Evolutionary conservation across 1,140 invertebrate species (phyloP).

Genomic region (Apis cerana): DNA sequence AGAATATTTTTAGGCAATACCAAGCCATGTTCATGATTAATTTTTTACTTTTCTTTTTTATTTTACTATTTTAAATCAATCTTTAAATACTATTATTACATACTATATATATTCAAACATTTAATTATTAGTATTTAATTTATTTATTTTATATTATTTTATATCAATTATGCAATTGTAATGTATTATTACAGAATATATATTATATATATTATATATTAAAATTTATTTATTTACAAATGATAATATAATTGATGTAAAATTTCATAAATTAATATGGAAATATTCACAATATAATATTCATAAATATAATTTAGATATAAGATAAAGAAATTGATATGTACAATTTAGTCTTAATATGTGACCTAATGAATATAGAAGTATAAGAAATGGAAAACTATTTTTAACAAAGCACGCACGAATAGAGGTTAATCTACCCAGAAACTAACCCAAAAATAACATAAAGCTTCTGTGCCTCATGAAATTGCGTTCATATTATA

Average conservation of each 20-base stretch:
- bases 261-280: not conserved
- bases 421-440: slow-evolving; percentile 78
- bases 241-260: not conserved
- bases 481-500: slow-evolving; percentile 40
- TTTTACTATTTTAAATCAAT: not conserved
- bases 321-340: slow-evolving; percentile 6
- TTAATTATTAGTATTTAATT: not conserved
- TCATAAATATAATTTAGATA: not conserved
- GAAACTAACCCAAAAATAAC: slow-evolving; percentile 76
- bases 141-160: not conserved
- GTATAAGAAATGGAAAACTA: slow-evolving; percentile 73
- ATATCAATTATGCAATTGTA: not conserved
- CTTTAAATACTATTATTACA: slow-evolving; percentile 11
- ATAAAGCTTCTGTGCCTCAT: slow-evolving; percentile 63
- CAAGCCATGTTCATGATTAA: slow-evolving; percentile 72
- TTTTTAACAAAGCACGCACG: slow-evolving; percentile 76
- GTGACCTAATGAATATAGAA: slow-evolving; percentile 61
- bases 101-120: not conserved
- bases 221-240: not conserved
- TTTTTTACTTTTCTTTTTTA: slow-evolving; percentile 31
- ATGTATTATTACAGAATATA: not conserved
- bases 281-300: not conserved
- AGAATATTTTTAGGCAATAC: slow-evolving; percentile 72
- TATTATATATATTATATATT: not conserved
- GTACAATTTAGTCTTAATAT: slow-evolving; percentile 37